phyloP scores from a whole-genome alignment of 1,140 invertebrate species.

The Forficula auricularia region DNA sequence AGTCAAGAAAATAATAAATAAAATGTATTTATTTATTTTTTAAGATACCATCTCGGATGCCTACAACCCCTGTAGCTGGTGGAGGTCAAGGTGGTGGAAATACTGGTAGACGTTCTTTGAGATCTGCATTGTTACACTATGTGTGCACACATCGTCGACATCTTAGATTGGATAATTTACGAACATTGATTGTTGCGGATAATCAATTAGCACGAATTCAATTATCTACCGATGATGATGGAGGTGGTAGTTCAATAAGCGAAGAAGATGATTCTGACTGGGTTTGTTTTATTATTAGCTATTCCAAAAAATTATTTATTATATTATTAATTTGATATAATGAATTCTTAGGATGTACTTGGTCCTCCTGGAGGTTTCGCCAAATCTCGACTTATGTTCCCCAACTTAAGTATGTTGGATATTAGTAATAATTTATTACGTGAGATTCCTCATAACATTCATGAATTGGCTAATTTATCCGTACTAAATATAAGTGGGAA shows the following conservation, averaged over 20 bases:
- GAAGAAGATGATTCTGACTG: conserved; percentile 34
- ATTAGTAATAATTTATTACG: conserved; percentile 72
- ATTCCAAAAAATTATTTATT: no score
- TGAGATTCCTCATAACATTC: conserved; percentile 66
- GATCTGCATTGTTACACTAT: conserved; percentile 54
- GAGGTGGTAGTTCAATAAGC: conserved; percentile 25
- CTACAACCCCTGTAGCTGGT: no score
- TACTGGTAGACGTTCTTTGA: conserved; percentile 30
- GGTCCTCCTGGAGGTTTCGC: background rate
- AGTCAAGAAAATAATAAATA: no score
- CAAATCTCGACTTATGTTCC: conserved; percentile 66
- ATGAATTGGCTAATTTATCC: conserved; percentile 72
- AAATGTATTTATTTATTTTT: no score
- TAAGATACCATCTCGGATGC: no score
- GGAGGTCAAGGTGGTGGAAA: no score
- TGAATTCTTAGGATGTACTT: no score
- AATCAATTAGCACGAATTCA: conserved; percentile 65
- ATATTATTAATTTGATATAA: no score
- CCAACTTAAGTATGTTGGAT: conserved; percentile 86
- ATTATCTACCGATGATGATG: conserved; percentile 56
- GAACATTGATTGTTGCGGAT: conserved; percentile 69
- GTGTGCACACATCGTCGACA: conserved; percentile 72
- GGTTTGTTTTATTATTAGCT: conserved; percentile 25
- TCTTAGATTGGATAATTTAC: conserved; percentile 55
- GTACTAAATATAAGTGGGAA: conserved; percentile 90